Base-by-base conservation (phyloP, 2,888 invertebrate species). In the Phragmatobia fuliginosa region DNA sequence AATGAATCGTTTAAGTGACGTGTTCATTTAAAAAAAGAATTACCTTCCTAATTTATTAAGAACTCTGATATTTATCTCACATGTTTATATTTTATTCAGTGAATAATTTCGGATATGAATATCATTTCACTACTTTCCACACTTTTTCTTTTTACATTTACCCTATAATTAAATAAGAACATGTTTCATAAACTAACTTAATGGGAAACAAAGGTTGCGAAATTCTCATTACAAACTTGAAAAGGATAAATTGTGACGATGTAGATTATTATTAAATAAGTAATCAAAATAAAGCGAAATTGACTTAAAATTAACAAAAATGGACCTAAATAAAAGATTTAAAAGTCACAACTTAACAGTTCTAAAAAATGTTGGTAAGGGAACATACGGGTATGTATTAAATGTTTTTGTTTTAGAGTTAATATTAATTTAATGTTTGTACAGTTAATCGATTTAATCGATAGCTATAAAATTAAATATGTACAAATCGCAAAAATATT, bases 341-440 rank as follows among this genome's bases (percentile, higher is more conserved):
- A 83, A 85, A 74, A 87, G 83, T 66, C 75, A 88, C 64, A 87
- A 91, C 70, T 84, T 95, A 68, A 82, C 72, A 56, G 81, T 94
- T 76, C 76, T 96, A 41, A 93, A 95, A 85, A 92, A 93, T 61
- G 90, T 96, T 60, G 96, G 96, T 60, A 95, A 95, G 87, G 96
- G 96, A 10, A 95, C 96, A 7, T 96, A 95, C 77, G 96, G 96
- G 96, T 96, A 90, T 71, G 91, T 38, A 36, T 38, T n/a, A 1
- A 32, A 41, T 36, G 32, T 11, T 33, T n/a, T 60, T n/a, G n/a
- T 32, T 59, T 21, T 32, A 32, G 18, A 41, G 18, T 41, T 41
- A 36, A 7, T 36, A 41, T 41, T 18, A 41, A 41, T 5, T 41
- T 41, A 41, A 18, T 41, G 18, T n/a, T n/a, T n/a, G n/a, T n/a